Evolutionary conservation across 2,797 vertebrate species (phyloP), one percentile per base, ranked within the genome.

Genomic region (Paramormyrops hopkinsi): DNA sequence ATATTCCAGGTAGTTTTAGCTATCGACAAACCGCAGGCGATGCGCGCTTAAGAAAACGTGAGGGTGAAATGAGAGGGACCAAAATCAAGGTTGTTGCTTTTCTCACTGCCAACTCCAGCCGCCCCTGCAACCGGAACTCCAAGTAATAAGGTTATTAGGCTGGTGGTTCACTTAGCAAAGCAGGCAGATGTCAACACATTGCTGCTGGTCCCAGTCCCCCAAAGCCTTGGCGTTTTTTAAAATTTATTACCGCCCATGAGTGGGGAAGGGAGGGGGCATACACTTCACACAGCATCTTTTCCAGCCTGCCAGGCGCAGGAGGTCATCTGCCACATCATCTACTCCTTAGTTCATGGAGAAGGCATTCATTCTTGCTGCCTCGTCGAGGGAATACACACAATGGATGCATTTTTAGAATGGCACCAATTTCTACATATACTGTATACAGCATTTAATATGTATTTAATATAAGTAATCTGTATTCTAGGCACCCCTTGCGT

Each of bases 121-220:
- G 25, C 59, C 9, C 59, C 41, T 29, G 19, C 22, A 88, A 37
- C 22, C 12, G 44, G 14, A 86, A 29, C 17, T 41, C 7, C 11
- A 17, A 44, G 65, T 86, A 46, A 79, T 85, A 79, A 86, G 54
- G 82, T 86, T 59, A 89, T 86, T 86, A 89, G 84, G 14, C 44
- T 50, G 41, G 56, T 50, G 82, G 54, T 69, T 89, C 82, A 12
- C 51, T 62, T 89, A 84, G 79, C 19, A n/a, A 86, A 51, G 59
- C 83, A 51, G 83, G 46, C 82, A 86, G 62, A 65, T 51, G 82
- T 86, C 89, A 73, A 65, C 84, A 50, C n/a, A 65, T 25, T 25
- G 46, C 50, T 89, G 89, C 59, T 73, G 83, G 56, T 89, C 22
- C 33, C 17, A 65, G 41, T 50, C 25, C 79, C 6, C 88, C 1